Evolutionary conservation across 2,797 vertebrate genomes (phyloP), one percentile per base, ranked within the genome.

Genomic region (Cygnus olor): DNA sequence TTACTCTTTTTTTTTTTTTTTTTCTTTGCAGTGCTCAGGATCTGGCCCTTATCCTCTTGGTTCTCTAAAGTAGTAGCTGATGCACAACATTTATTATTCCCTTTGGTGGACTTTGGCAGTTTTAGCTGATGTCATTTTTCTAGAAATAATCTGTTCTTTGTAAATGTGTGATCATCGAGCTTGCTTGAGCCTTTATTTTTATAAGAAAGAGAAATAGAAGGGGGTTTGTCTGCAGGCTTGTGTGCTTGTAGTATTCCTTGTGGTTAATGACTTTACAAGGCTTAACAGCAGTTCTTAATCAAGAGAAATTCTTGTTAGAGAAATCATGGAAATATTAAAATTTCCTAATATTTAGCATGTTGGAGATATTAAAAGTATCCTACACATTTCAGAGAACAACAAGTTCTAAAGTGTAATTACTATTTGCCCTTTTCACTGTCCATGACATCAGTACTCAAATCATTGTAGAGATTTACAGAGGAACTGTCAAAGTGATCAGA

Each of bases 181-280:
- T 93, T 77, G 9, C 65, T 78, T 44, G 25, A 88, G 22, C 27
- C 42, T 86, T 91, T 72, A 24, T 42, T 61, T 92, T 88, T n/a
- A 18, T 54, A 82, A 87, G 66, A 87, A 87, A 89, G 87, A 80
- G 21, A 81, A 90, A 73, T 16, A 83, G 66, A 83, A 78, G 54
- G 54, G 7, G 2, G 24, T 68, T 88, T 92, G 28, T 42, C 56
- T 63, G 40, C 53, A 66, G 24, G 14, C 34, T 42, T 28, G 4
- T 16, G 16, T 74, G 38, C 56, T 76, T 89, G 28, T 11, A 45
- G 45, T 56, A 47, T 27, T 80, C 45, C 17, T 3, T 14, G 22
- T 38, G 44, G 68, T 22, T 38, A 32, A 32, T 1, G 14, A 34
- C 32, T 21, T 56, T 65, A 63, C 14, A 65, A 66, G 34, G 14